Conservation (phyloP, 2,113 vertebrate genomes). For the Pedionomus torquatus region DNA sequence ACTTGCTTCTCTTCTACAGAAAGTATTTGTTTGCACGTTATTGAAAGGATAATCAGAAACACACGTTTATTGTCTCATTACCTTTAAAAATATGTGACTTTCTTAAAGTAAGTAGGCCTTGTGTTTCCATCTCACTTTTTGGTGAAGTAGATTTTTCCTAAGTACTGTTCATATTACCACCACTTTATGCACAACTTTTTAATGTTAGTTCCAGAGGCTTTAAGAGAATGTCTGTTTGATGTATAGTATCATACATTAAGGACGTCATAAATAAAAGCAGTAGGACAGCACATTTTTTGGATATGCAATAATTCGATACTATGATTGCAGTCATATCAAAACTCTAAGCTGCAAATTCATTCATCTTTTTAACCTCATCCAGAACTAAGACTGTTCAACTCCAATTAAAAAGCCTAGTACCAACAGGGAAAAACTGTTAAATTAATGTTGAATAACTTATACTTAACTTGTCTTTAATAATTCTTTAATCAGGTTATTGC, state of each 20-base stretch:
- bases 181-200: neutral
- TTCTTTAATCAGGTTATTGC: neutral
- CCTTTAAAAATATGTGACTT: neutral
- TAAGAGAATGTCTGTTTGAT: neutral
- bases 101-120: neutral
- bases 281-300: neutral
- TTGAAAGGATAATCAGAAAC: neutral
- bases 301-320: neutral
- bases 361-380: neutral
- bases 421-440: neutral
- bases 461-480: neutral
- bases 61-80: neutral
- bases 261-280: neutral
- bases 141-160: neutral
- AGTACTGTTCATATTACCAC: neutral
- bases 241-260: neutral
- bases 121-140: neutral
- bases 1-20: neutral
- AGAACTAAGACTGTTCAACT: neutral
- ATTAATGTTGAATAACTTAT: neutral
- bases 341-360: neutral
- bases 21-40: neutral
- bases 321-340: neutral
- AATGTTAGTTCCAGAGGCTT: neutral
- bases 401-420: neutral